These are phyloP conservation scores for Bombus huntii DNA, from an alignment of 1,140 invertebrate species.

Conservation along the genomic window DNA sequence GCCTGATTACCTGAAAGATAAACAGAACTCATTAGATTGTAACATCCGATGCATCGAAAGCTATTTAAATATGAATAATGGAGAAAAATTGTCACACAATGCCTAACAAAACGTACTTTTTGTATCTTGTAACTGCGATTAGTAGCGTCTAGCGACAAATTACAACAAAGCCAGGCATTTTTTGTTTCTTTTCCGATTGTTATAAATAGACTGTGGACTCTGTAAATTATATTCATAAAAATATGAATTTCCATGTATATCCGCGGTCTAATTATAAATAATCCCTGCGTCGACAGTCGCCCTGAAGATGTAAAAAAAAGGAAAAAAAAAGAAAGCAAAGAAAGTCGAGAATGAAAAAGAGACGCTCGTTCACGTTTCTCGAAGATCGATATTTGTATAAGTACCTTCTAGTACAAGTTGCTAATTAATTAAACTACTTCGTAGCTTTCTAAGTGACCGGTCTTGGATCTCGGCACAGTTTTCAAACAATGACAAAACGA, in stretches of 20 bases:
- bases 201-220: background rate
- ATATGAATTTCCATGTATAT: too few relatives aligned
- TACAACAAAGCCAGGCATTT: background rate
- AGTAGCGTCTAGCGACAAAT: background rate
- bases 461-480: slow-evolving; percentile 36
- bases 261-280: too few relatives aligned
- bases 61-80: background rate
- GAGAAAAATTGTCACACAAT: background rate
- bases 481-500: slow-evolving; percentile 7
- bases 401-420: slow-evolving; percentile 56
- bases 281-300: background rate
- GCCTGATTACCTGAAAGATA: background rate
- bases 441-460: slow-evolving; percentile 44
- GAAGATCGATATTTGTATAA: slow-evolving; percentile 46
- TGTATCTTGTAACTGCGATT: background rate
- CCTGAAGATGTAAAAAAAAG: background rate
- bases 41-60: background rate
- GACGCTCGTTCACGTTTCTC: slow-evolving; percentile 41
- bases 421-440: slow-evolving; percentile 44
- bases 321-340: too few relatives aligned
- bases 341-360: slow-evolving; percentile 4
- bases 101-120: background rate
- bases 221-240: too few relatives aligned
- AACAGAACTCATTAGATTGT: background rate
- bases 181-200: background rate